Base-by-base conservation (phyloP, 1,140 invertebrate species). In the Drosophila ambigua region DNA sequence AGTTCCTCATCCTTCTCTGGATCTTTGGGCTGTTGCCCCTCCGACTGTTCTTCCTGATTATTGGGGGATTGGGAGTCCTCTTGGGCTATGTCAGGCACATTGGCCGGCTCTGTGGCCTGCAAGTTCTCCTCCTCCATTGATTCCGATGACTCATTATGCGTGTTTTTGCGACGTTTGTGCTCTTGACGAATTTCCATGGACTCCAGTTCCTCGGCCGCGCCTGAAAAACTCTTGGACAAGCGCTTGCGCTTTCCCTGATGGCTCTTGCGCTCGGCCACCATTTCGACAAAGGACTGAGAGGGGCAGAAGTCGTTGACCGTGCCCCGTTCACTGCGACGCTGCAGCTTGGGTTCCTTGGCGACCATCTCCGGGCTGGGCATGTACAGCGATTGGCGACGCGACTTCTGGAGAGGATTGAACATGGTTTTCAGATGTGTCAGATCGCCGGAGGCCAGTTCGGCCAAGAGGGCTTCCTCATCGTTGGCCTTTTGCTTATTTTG, bases 231-330 rank as follows among this genome's bases (percentile, higher is more conserved):
- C 28, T 91, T 91, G 0, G 89, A 91, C 4, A 91, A 16, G 20
- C 76, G 81, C 8, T 78, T 74, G 4, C 89, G 72, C 63, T 87
- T 79, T 4, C 52, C 41, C 5, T 15, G 63, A 13, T 59, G 41
- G 0, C 41, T 28, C 5, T 79, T 64, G 0, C 57, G 59, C 8
- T 89, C 76, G 45, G 43, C 72, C 5, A 91, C 9, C 24, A 72
- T 79, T 54, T 91, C 82, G 13, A 90, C 77, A 44, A 91, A 84
- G 0, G 90, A 91, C 45, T 90, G 82, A 11, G 89, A 91, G 8
- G 90, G 89, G 24, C 77, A 80, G 2, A 91, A 82, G 24, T 83
- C 82, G 13, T 51, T 65, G 41, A 28, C 62, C 4, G 63, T 6
- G 15, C 15, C 65, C 5, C 65, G 65, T 13, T 81, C 77, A 39